A percentile compares a stretch with the other conserved stretches of the same genome.
phyloP scores from a whole-genome alignment of 2,113 vertebrate species.

The Carettochelys insculpta region DNA sequence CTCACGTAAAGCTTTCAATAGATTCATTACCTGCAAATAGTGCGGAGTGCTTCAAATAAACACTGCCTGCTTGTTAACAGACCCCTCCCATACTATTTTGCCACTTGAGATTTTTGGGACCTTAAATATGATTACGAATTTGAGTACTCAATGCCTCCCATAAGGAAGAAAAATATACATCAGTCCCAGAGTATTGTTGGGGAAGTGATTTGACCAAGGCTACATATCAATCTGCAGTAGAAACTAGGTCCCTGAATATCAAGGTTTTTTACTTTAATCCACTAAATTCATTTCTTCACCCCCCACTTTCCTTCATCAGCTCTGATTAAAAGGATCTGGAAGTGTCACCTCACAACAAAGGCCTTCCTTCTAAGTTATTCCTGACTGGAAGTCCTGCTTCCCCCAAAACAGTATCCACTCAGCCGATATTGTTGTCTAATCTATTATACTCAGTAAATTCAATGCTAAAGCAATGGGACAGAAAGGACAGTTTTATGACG shows the following conservation, averaged over 20 bases:
- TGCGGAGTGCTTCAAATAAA: too few species aligned
- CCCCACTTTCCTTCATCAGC: background rate
- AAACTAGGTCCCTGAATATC: background rate
- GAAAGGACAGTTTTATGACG: background rate
- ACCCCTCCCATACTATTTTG: background rate
- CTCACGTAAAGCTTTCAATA: slow-evolving; percentile 2
- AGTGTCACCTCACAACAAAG: background rate
- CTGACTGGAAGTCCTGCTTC: too few species aligned
- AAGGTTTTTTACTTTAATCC: background rate
- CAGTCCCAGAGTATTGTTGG: background rate
- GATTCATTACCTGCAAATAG: slow-evolving; percentile 19
- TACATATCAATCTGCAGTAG: slow-evolving; percentile 9
- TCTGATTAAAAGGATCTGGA: background rate
- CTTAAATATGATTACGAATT: background rate
- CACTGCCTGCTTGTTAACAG: slow-evolving; percentile 38
- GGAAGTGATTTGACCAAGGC: slow-evolving; percentile 43
- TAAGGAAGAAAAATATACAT: rapidly evolving
- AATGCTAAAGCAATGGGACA: background rate
- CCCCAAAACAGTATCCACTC: too few species aligned
- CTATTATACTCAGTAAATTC: background rate
- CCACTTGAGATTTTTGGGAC: background rate
- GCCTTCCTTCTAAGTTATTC: background rate
- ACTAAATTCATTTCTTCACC: background rate
- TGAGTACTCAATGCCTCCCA: background rate
- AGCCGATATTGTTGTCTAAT: background rate